Percentiles rank a stretch among this genome's conserved stretches.
Evolutionary conservation across 2,888 invertebrate genomes (phyloP).

Genomic region (Plusia festucae): DNA sequence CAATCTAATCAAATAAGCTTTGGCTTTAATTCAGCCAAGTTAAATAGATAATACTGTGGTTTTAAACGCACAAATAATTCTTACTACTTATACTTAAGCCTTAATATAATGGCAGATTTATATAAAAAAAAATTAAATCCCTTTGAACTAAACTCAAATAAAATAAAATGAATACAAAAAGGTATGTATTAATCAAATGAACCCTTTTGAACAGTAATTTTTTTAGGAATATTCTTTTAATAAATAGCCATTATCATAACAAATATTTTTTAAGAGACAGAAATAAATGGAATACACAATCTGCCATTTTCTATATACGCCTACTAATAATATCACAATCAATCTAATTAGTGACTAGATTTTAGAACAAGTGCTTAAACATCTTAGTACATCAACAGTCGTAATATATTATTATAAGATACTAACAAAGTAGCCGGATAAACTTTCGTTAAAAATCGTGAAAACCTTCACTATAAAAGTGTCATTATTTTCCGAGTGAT

Average conservation of each 20-base stretch:
- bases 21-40: slow-evolving; percentile 34
- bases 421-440: neutral
- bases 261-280: too few species aligned
- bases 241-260: too few species aligned
- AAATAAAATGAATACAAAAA: neutral
- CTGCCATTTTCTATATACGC: slow-evolving; percentile 34
- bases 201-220: too few species aligned
- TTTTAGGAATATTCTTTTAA: too few species aligned
- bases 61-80: slow-evolving; percentile 38
- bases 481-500: too few species aligned
- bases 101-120: slow-evolving; percentile 19
- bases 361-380: slow-evolving; percentile 40
- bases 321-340: slow-evolving; percentile 59
- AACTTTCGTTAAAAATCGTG: neutral
- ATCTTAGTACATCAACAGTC: slow-evolving; percentile 38
- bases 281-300: slow-evolving; percentile 7
- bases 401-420: neutral
- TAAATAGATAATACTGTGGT: slow-evolving; percentile 43
- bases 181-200: neutral
- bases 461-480: neutral
- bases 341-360: slow-evolving; percentile 50
- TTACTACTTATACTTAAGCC: slow-evolving; percentile 28
- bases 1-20: slow-evolving; percentile 51
- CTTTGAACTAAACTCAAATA: neutral
- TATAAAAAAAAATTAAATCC: neutral